These are phyloP conservation scores for Parazoanthus darwini DNA, from an alignment of 92 coral and sea anemone genomes.

Conservation along the genomic window DNA sequence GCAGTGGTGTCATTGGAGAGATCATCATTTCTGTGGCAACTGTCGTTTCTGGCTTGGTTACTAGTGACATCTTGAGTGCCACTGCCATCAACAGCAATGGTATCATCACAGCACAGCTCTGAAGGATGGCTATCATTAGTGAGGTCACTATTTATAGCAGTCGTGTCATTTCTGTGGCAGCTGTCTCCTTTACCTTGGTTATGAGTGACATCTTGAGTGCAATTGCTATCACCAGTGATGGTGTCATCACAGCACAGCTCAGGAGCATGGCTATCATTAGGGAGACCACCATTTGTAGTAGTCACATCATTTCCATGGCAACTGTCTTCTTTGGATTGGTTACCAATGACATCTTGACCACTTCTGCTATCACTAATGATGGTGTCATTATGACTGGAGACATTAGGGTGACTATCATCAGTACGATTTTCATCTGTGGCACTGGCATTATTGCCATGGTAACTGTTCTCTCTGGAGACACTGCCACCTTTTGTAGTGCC, in stretches of 20 bases:
- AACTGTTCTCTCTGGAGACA: neutral
- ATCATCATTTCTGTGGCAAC: neutral
- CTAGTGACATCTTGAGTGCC: neutral
- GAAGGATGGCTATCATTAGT: neutral
- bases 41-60: neutral
- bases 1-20: neutral
- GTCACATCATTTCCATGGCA: neutral
- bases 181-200: neutral
- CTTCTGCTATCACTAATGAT: neutral
- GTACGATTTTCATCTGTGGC: neutral
- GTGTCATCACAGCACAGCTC: neutral
- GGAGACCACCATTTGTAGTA: neutral
- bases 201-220: neutral
- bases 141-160: neutral
- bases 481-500: neutral
- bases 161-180: neutral
- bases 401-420: neutral
- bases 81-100: neutral
- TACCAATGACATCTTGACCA: neutral
- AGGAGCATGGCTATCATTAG: neutral
- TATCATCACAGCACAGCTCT: neutral
- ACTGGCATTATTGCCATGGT: neutral
- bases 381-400: neutral
- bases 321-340: neutral
- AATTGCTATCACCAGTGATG: neutral